Evolutionary conservation across 2,113 vertebrate species (phyloP), one percentile per base, ranked within the genome.

Genomic region (Artemisiospiza belli): DNA sequence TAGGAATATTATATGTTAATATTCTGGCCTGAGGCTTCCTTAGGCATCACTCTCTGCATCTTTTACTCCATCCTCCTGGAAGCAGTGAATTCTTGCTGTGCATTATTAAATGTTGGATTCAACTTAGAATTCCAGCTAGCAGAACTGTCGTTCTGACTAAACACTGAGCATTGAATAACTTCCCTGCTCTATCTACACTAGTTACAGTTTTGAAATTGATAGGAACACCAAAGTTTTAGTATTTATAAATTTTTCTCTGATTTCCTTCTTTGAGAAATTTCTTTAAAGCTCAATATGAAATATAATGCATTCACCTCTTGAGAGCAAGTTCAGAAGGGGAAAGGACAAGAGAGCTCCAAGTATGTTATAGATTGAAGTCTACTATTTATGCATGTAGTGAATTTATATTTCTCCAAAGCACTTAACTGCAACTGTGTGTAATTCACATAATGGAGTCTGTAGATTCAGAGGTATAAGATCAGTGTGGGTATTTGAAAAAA

Each of bases 1-100:
- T 12, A 35, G 9, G 41, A 77, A 18, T 54, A 30, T 30, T 54
- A 54, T 30, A 6, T 2, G 1, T 25, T 74, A 73, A 17, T 52
- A 11, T 61, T 46, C 51, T 55, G 20, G 22, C 27, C 81, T 67
- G 37, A 93, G 82, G n/a, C 15, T 78, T 58, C 51, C 10, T 15
- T 37, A 62, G 49, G 31, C 28, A 41, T 30, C 0, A 0, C 14
- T 61, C 21, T 49, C 5, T 3, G 3, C 0, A 6, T 64, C 37
- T 52, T 83, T 58, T 54, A 39, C 31, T 58, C 11, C 24, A 0
- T 25, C 13, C 10, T 55, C 44, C 49, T 31, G 55, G 66, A 91
- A 84, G 4, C 5, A 51, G 49, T 51, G 24, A 51, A 51, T 27
- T 51, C 43, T 87, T 87, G 54, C 14, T 90, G 21, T 8, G 5